A percentile compares a stretch with the other conserved stretches of the same genome.
These are phyloP conservation scores for Leptinotarsa juncta DNA, from an alignment of 2,888 invertebrate genomes.

Conservation along the genomic window DNA sequence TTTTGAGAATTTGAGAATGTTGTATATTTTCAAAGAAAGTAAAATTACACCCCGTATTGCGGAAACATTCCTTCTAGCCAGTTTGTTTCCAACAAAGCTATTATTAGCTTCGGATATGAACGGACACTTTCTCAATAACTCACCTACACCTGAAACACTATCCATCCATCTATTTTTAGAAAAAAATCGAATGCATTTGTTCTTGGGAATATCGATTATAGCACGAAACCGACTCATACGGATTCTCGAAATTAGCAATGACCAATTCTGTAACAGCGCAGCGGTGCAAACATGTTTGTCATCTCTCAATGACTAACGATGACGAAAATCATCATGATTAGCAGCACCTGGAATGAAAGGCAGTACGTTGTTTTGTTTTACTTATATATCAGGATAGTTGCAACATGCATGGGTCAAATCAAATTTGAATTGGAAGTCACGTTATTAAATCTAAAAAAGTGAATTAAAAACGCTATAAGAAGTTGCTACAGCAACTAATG, in stretches of 20 bases:
- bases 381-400: not conserved
- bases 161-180: conserved; percentile 14
- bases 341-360: too few relatives aligned
- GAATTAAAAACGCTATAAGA: too few relatives aligned
- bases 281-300: not conserved
- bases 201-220: conserved; percentile 12
- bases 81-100: not conserved
- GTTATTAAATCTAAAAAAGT: too few relatives aligned
- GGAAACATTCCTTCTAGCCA: not conserved
- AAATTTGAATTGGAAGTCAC: too few relatives aligned
- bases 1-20: too few relatives aligned
- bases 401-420: too few relatives aligned
- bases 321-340: not conserved
- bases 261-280: not conserved
- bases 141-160: not conserved
- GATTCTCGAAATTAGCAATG: conserved; percentile 13
- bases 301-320: not conserved
- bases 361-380: not conserved
- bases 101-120: not conserved
- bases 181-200: conserved; percentile 17
- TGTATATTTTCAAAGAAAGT: too few relatives aligned
- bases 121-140: not conserved
- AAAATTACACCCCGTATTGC: not conserved
- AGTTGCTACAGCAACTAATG: too few relatives aligned
- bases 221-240: not conserved